Conservation (phyloP, 1,140 invertebrate genomes). For the Sinonovacula constricta region DNA sequence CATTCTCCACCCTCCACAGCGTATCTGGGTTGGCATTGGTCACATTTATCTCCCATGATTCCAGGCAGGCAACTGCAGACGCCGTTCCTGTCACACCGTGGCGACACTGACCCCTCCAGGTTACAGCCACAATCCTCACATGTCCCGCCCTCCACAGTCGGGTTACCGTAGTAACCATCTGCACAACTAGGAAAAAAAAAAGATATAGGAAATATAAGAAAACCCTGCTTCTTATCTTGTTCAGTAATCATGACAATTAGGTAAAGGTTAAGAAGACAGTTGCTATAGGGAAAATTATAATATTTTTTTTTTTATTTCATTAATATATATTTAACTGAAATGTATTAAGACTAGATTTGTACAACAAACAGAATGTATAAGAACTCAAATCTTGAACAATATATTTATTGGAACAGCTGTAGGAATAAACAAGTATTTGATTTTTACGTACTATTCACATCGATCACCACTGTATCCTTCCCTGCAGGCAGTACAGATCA, state of each 20-base stretch:
- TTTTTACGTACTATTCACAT: constrained; percentile 81
- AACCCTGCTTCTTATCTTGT: neutral
- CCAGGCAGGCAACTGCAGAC: constrained; percentile 86
- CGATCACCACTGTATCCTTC: constrained; percentile 89
- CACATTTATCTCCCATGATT: constrained; percentile 95
- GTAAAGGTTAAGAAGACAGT: no score
- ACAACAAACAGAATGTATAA: no score
- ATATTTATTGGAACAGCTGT: no score
- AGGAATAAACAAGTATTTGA: no score
- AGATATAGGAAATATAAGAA: no score
- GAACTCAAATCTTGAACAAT: no score
- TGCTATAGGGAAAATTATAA: neutral
- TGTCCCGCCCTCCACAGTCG: constrained; percentile 83
- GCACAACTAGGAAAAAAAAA: constrained; percentile 85
- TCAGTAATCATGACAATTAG: neutral
- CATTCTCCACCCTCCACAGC: constrained; percentile 83
- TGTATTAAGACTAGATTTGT: no score
- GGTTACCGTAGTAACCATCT: constrained; percentile 96
- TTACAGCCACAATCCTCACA: constrained; percentile 68
- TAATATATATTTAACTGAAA: no score
- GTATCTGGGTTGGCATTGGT: constrained; percentile 93
- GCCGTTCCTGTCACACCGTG: constrained; percentile 81
- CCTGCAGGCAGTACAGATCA: constrained; percentile 89
- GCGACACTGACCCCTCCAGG: constrained; percentile 88
- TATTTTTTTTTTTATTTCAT: neutral